These are phyloP conservation scores for Athalia rosae DNA, from an alignment of 2,888 invertebrate species.

Conservation along the genomic window DNA sequence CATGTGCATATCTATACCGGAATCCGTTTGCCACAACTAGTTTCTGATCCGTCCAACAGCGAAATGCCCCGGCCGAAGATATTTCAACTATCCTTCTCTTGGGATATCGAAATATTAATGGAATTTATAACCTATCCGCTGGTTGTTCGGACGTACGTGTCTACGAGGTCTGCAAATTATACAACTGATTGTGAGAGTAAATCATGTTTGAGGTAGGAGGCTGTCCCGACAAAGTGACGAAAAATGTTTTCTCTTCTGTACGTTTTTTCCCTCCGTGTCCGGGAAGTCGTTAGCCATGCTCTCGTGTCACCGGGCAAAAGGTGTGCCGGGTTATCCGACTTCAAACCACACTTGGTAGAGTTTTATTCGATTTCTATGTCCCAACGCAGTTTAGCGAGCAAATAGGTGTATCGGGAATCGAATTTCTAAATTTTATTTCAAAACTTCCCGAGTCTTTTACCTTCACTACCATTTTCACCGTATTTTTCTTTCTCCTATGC, in stretches of 20 bases:
- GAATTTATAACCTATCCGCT: conserved; percentile 62
- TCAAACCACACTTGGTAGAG: conserved; percentile 30
- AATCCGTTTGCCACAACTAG: conserved; percentile 42
- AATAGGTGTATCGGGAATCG: conserved; percentile 52
- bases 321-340: conserved; percentile 6
- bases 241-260: neutral
- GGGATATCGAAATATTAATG: conserved; percentile 68
- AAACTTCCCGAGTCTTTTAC: conserved; percentile 46
- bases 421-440: conserved; percentile 55
- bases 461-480: conserved; percentile 31
- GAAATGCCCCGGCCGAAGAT: conserved; percentile 51
- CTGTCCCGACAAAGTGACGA: neutral
- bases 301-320: neutral
- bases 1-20: neutral
- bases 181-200: neutral
- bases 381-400: conserved; percentile 37
- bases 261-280: too few relatives aligned
- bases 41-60: conserved; percentile 32
- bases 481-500: conserved; percentile 42
- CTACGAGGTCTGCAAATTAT: neutral
- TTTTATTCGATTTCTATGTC: conserved; percentile 35
- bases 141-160: conserved; percentile 43
- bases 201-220: neutral
- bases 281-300: neutral
- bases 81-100: conserved; percentile 65